Evolutionary conservation across 1,140 invertebrate species (phyloP).

Genomic region (Anagrus nilaparvatae): DNA sequence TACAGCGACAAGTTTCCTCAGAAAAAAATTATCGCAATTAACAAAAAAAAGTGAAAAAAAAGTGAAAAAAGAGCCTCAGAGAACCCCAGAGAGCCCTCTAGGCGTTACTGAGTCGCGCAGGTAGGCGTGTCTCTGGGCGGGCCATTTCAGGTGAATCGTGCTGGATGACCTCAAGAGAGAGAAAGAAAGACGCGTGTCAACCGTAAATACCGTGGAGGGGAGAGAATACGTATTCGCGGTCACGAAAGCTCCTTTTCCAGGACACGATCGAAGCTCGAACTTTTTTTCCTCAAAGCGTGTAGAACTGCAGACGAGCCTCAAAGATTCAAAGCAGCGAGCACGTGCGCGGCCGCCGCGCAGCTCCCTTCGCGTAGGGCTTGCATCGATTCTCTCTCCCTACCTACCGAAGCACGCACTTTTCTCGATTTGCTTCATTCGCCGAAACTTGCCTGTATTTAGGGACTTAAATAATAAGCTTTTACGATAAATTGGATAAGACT

Average conservation of each 20-base stretch:
- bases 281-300: neutral
- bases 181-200: neutral
- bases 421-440: neutral
- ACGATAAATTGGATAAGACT: no score
- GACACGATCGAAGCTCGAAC: constrained; percentile 9
- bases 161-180: constrained; percentile 18
- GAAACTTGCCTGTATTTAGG: no score
- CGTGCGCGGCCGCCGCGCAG: neutral
- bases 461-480: no score
- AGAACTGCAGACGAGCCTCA: neutral
- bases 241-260: constrained; percentile 11
- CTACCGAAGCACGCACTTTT: neutral
- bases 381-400: constrained; percentile 12
- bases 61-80: no score
- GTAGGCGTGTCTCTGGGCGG: constrained; percentile 42
- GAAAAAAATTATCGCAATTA: no score
- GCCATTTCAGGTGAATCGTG: constrained; percentile 38
- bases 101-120: constrained; percentile 38
- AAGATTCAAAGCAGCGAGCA: neutral
- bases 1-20: no score
- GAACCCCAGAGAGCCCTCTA: constrained; percentile 23
- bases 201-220: constrained; percentile 8
- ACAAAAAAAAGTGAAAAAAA: no score
- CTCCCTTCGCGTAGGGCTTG: constrained; percentile 4
- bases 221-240: constrained; percentile 6